phyloP scores from a whole-genome alignment of 2,797 vertebrate species.

The Clarias platycephalus region DNA sequence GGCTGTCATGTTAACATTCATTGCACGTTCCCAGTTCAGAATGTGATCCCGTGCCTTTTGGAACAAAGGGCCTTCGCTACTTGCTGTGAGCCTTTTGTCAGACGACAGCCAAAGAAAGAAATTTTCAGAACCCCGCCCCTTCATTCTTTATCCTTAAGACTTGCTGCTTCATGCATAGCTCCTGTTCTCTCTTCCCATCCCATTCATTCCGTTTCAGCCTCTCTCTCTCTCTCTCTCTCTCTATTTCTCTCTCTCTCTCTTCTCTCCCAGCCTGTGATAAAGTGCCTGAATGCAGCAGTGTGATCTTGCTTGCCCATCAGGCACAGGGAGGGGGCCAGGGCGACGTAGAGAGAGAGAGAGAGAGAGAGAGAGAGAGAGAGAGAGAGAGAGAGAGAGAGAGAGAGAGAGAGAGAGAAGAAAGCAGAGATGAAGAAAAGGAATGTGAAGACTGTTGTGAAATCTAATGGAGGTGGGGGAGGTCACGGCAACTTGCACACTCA shows the following conservation, averaged over 20 bases:
- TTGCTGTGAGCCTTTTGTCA: slow-evolving; percentile 51
- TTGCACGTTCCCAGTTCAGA: slow-evolving; percentile 27
- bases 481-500: slow-evolving; percentile 44
- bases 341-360: slow-evolving; percentile 8
- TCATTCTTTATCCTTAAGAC: slow-evolving; percentile 13
- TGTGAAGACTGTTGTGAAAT: slow-evolving; percentile 48
- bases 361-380: slow-evolving; percentile 45
- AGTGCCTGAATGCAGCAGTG: slow-evolving; percentile 20
- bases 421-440: slow-evolving; percentile 48
- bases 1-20: slow-evolving; percentile 24
- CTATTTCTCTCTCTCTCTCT: slow-evolving; percentile 1
- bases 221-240: background rate
- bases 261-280: slow-evolving; percentile 16
- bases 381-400: slow-evolving; percentile 44
- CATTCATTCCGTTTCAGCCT: background rate
- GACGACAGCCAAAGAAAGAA: slow-evolving; percentile 52
- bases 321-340: slow-evolving; percentile 6
- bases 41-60: slow-evolving; percentile 24
- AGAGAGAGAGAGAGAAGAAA: slow-evolving; percentile 38
- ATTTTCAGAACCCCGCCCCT: slow-evolving; percentile 50
- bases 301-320: slow-evolving; percentile 32
- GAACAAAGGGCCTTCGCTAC: slow-evolving; percentile 35
- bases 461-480: slow-evolving; percentile 32
- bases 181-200: background rate
- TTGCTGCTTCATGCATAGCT: slow-evolving; percentile 32